Percentiles rank a stretch among this genome's conserved stretches.
Conservation (phyloP, 2,113 vertebrate species). For the Polypterus bichir region DNA sequence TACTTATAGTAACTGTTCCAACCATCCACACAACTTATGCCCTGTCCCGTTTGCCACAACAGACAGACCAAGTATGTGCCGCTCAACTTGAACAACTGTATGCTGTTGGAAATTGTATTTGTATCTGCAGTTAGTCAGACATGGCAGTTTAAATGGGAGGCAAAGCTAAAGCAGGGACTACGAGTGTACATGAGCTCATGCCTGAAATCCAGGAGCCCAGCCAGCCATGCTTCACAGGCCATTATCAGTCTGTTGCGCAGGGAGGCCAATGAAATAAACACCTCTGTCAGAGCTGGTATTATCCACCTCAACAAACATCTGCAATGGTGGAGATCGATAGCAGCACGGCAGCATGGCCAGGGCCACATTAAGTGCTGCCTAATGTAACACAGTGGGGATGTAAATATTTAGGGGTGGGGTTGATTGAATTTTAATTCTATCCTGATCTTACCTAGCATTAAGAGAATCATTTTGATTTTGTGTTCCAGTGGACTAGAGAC, state of each 20-base stretch:
- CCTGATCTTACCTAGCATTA: neutral
- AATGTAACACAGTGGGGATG: neutral
- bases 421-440: neutral
- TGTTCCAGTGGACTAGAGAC: neutral
- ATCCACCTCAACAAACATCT: neutral
- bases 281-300: neutral
- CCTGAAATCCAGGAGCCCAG: neutral
- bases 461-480: neutral
- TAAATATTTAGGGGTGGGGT: no score
- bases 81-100: no score
- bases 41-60: no score
- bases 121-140: no score
- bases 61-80: no score
- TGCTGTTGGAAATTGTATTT: no score
- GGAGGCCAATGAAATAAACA: constrained; percentile 1
- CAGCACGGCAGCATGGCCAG: neutral
- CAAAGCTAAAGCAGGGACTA: no score
- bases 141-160: no score
- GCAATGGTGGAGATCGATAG: constrained; percentile 3
- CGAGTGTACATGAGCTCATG: no score
- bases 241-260: constrained; percentile 4
- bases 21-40: no score
- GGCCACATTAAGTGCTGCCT: neutral
- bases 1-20: no score
- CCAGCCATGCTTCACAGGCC: neutral